These are phyloP conservation scores for Synanthedon andrenaeformis DNA, from an alignment of 2,888 invertebrate species.

Conservation along the genomic window DNA sequence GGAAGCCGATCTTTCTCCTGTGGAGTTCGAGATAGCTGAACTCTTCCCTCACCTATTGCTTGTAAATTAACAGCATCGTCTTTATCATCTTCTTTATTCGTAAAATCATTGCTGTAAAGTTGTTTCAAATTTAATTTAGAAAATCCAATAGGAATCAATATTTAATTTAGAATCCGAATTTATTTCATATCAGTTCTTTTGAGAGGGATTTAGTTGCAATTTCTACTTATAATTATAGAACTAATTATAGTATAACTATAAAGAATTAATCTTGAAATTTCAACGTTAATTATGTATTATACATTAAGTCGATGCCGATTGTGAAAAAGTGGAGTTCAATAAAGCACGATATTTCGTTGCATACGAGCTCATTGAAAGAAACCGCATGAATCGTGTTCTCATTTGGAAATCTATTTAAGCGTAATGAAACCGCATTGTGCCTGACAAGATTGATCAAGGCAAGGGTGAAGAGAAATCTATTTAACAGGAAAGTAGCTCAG, in stretches of 20 bases:
- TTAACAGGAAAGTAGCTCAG: too few relatives aligned
- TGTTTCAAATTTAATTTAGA: neutral
- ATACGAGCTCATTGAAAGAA: too few relatives aligned
- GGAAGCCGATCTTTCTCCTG: constrained; percentile 87
- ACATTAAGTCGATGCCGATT: neutral
- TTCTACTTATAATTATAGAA: neutral
- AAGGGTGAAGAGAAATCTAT: too few relatives aligned
- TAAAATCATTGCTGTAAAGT: constrained; percentile 1
- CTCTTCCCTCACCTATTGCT: constrained; percentile 73
- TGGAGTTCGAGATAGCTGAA: constrained; percentile 77
- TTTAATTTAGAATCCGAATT: neutral
- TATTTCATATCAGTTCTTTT: neutral
- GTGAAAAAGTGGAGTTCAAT: too few relatives aligned
- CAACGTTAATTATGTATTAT: neutral
- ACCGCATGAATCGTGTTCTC: too few relatives aligned
- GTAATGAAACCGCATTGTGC: too few relatives aligned
- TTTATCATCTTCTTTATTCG: constrained; percentile 39
- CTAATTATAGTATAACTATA: neutral
- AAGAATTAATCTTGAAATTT: neutral
- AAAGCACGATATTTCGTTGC: too few relatives aligned
- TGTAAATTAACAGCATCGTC: constrained; percentile 62
- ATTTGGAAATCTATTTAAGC: too few relatives aligned
- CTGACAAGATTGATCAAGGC: too few relatives aligned
- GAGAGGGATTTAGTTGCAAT: too few relatives aligned
- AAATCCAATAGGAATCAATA: constrained; percentile 1